Evolutionary conservation across 30 jellyfish, hydroid and myxozoan species (phyloP).

Genomic region (Chrysaora quinquecirrha): DNA sequence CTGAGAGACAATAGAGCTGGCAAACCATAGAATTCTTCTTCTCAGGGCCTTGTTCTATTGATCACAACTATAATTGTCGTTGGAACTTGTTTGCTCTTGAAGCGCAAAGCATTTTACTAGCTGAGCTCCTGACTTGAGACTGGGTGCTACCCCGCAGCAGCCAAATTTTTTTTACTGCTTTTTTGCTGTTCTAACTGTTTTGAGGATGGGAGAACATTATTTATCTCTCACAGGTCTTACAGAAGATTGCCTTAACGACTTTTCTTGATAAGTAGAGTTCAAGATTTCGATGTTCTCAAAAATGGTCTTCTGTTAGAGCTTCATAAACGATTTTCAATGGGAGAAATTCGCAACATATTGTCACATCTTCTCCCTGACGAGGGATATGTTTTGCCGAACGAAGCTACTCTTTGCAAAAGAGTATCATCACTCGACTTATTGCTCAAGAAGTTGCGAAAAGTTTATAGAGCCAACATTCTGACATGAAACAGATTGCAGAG

Average conservation of each 20-base stretch:
- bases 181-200: too few relatives aligned
- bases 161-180: neutral
- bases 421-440: neutral
- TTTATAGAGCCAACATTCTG: neutral
- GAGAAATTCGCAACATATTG: neutral
- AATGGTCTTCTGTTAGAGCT: conserved; percentile 1
- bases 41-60: too few relatives aligned
- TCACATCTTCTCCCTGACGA: neutral
- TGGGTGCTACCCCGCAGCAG: too few relatives aligned
- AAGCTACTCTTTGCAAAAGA: neutral
- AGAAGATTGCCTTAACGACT: neutral
- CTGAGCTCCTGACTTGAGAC: too few relatives aligned
- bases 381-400: neutral
- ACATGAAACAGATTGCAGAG: neutral
- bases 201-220: too few relatives aligned
- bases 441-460: neutral
- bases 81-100: too few relatives aligned
- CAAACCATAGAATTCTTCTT: too few relatives aligned
- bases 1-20: too few relatives aligned
- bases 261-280: neutral
- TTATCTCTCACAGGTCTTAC: neutral
- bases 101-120: too few relatives aligned
- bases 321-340: too few relatives aligned
- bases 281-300: neutral
- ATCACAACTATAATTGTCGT: too few relatives aligned